phyloP scores from a whole-genome alignment of 2,113 vertebrate species.

The Butastur rufipennis region DNA sequence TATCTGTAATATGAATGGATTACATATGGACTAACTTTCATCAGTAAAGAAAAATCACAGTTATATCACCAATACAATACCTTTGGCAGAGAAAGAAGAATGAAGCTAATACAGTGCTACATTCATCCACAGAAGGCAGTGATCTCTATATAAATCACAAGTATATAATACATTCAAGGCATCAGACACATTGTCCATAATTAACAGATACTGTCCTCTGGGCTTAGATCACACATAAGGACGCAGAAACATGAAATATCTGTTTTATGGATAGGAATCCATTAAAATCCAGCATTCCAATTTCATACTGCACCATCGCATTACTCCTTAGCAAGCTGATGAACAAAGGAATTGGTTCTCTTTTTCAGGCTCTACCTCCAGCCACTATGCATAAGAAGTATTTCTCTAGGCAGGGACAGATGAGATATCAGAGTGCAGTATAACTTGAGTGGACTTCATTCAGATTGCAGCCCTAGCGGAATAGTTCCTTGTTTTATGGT shows the following conservation, averaged over 20 bases:
- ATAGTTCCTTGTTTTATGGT: not conserved
- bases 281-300: not conserved
- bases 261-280: not conserved
- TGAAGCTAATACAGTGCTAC: not conserved
- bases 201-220: not conserved
- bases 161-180: not conserved
- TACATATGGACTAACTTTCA: not conserved
- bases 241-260: not conserved
- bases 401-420: not conserved
- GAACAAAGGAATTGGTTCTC: not conserved
- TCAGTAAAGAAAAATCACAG: not conserved
- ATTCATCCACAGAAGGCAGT: not conserved
- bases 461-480: not conserved
- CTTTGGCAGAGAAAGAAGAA: not conserved
- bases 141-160: not conserved
- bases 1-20: not conserved
- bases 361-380: not conserved
- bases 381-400: not conserved
- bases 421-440: not conserved
- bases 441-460: not conserved
- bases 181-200: not conserved
- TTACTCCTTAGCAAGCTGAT: not conserved
- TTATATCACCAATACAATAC: not conserved
- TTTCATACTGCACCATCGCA: not conserved
- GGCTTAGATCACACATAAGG: not conserved